Evolutionary conservation across 1,140 invertebrate genomes (phyloP).

Genomic region (Zaprionus vittiger): DNA sequence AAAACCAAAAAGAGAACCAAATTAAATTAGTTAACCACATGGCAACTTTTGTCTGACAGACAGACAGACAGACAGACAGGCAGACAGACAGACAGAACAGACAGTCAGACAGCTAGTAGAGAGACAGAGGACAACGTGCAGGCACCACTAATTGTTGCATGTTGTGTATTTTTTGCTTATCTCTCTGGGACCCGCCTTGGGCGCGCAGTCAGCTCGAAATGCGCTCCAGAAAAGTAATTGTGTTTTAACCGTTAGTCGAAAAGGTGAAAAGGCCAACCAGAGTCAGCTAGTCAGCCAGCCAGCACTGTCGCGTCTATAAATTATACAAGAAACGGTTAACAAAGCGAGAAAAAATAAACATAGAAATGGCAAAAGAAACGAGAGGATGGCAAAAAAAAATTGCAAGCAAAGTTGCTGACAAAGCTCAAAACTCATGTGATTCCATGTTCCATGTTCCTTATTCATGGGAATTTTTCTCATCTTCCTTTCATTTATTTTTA

Average conservation of each 20-base stretch:
- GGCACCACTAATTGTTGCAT: constrained; percentile 80
- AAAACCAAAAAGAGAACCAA: constrained; percentile 70
- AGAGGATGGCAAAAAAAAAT: constrained; percentile 38
- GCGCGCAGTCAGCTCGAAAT: constrained; percentile 57
- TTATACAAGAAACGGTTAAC: constrained; percentile 73
- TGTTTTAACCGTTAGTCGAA: constrained; percentile 73
- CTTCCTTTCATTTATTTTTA: constrained; percentile 21
- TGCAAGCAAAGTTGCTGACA: constrained; percentile 66
- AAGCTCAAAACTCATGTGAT: constrained; percentile 73
- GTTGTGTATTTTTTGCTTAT: constrained; percentile 80
- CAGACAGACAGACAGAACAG: constrained; percentile 29
- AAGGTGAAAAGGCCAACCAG: constrained; percentile 57
- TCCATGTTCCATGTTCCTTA: constrained; percentile 20
- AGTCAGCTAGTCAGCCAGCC: constrained; percentile 40
- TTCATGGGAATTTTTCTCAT: constrained; percentile 28
- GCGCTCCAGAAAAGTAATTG: constrained; percentile 66
- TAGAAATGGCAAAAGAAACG: constrained; percentile 19
- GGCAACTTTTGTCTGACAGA: constrained; percentile 74
- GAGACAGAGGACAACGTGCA: constrained; percentile 24
- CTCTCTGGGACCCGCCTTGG: constrained; percentile 49
- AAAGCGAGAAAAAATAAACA: constrained; percentile 16
- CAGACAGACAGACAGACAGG: constrained; percentile 22
- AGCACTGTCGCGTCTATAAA: constrained; percentile 71
- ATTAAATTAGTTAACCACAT: constrained; percentile 84
- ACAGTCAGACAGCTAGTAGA: constrained; percentile 15